phyloP scores from a whole-genome alignment of 2,113 vertebrate genomes.

The Chionis minor region DNA sequence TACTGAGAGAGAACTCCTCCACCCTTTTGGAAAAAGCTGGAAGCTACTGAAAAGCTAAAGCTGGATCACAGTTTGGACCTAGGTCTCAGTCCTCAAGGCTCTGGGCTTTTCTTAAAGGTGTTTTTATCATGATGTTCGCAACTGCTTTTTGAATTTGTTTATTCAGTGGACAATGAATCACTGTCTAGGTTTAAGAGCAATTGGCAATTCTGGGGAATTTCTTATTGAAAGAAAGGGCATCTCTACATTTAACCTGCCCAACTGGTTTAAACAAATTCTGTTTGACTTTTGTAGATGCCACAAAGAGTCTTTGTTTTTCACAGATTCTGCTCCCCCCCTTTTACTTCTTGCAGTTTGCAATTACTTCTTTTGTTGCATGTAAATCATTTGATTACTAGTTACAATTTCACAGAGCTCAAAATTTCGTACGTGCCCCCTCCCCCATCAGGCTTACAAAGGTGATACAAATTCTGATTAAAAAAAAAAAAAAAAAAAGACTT shows the following conservation, averaged over 20 bases:
- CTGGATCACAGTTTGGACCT: background rate
- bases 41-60: background rate
- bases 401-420: background rate
- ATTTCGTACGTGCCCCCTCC: rapidly evolving
- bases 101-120: background rate
- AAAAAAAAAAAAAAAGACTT: background rate
- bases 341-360: background rate
- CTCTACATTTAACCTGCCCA: conserved; percentile 9
- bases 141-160: background rate
- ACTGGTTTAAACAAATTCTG: conserved; percentile 32
- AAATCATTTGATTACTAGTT: background rate
- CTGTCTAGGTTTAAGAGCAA: background rate
- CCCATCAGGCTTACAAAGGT: background rate
- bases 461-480: background rate
- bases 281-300: background rate
- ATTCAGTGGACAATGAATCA: background rate
- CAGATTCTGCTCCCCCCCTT: background rate
- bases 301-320: conserved; percentile 46
- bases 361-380: background rate
- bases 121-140: background rate
- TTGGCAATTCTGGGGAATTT: background rate
- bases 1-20: background rate
- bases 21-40: background rate
- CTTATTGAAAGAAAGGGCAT: background rate
- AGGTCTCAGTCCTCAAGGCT: background rate